Base-by-base conservation (phyloP, 2,113 vertebrate species). In the Megaceryle maxima region DNA sequence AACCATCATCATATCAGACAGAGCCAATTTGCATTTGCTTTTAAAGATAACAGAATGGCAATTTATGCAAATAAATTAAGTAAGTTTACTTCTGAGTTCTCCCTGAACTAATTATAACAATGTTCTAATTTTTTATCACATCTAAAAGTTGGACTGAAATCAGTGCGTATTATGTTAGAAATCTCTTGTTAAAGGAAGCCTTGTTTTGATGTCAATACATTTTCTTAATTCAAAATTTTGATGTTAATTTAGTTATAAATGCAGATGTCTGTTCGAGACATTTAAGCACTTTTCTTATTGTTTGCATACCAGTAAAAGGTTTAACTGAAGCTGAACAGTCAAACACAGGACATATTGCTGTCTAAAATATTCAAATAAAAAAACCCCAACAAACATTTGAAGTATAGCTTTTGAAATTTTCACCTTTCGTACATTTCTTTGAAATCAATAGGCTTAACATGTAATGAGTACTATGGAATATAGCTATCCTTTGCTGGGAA, bases 31-130 rank as follows among this genome's bases (percentile, higher is more conserved):
- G 97, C 98, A 98, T 98, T 98, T 97, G 96, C 97, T 98, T 98
- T 98, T 98, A 98, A 98, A 98, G 98, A 98, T 98, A 98, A 98
- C 98, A 98, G 98, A 98, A 98, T 96, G 97, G 97, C 98, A 98
- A 98, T 98, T 98, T 98, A 98, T 98, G 98, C 98, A 98, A 98
- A 98, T 98, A 98, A 98, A 98, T 98, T 98, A 98, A 98, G 97
- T 98, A 98, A 98, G 98, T 98, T 98, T 98, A 98, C 98, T 98
- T 98, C 98, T 96, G 98, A 98, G 97, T 98, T 98, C 94, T 98
- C 98, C 98, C 98, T 97, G 98, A 98, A 98, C 98, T 98, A 98
- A 98, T 98, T 98, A 98, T 67, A 98, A 98, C 98, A 98, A 98
- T 98, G 98, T 98, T 98, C 97, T 98, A 97, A 98, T 98, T 98